A percentile compares a stretch with the other conserved stretches of the same genome.
Conservation (phyloP, 1,140 invertebrate genomes). For the Bombus terrestris region DNA sequence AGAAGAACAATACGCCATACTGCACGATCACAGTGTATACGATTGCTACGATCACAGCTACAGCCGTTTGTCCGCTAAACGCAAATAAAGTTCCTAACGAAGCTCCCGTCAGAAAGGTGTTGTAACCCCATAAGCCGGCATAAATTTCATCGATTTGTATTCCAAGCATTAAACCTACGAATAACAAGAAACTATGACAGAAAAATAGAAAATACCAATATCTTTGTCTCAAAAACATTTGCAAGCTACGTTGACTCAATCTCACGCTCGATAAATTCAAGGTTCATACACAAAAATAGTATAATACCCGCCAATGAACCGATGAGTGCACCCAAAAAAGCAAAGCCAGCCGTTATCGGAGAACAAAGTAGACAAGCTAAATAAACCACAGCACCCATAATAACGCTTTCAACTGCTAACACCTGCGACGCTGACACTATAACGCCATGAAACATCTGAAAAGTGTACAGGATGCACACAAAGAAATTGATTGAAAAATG, state of each 20-base stretch:
- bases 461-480: neutral
- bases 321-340: constrained; percentile 76
- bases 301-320: constrained; percentile 77
- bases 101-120: constrained; percentile 77
- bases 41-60: constrained; percentile 74
- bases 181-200: neutral
- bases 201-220: neutral
- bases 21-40: constrained; percentile 78
- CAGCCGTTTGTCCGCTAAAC: constrained; percentile 76
- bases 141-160: constrained; percentile 72
- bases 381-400: constrained; percentile 77
- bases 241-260: neutral
- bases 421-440: constrained; percentile 79
- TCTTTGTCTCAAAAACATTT: neutral
- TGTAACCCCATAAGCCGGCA: constrained; percentile 80
- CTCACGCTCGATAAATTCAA: constrained; percentile 28
- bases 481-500: neutral
- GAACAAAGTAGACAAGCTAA: constrained; percentile 80
- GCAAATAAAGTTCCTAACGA: constrained; percentile 78
- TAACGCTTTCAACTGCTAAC: constrained; percentile 75
- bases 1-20: constrained; percentile 66
- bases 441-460: constrained; percentile 79
- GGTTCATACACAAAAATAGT: neutral
- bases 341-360: constrained; percentile 77
- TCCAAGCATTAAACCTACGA: constrained; percentile 67